Conservation (phyloP, 2,113 vertebrate species). For the Dromaius novaehollandiae region DNA sequence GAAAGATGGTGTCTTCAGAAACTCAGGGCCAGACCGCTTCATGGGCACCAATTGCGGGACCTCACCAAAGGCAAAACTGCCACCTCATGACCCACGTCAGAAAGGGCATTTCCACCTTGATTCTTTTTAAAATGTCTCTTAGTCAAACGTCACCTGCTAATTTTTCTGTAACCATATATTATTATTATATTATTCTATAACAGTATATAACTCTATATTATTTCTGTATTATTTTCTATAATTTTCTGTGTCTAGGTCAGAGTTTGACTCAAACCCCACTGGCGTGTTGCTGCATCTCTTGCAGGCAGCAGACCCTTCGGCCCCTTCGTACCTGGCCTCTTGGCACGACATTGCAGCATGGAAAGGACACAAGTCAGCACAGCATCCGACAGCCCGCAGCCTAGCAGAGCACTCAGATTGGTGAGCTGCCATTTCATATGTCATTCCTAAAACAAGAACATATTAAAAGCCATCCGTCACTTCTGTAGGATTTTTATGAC, state of each 20-base stretch:
- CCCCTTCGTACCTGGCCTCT: not conserved
- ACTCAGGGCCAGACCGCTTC: not conserved
- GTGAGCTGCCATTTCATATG: not conserved
- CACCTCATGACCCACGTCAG: not conserved
- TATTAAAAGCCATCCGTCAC: constrained; percentile 62
- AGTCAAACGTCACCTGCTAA: not conserved
- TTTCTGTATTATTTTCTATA: no score
- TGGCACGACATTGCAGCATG: not conserved
- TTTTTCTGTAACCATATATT: not conserved
- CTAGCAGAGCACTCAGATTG: not conserved
- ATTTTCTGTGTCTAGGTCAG: not conserved
- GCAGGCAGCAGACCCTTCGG: no score
- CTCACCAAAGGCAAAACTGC: not conserved
- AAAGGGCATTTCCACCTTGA: not conserved
- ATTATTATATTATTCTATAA: no score
- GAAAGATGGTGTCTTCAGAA: not conserved
- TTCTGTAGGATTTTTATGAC: constrained; percentile 54
- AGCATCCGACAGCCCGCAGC: not conserved
- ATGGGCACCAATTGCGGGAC: no score
- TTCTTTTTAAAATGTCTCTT: not conserved
- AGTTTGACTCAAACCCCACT: not conserved
- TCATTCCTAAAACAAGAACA: not conserved
- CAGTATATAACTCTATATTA: no score
- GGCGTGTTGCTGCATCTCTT: no score
- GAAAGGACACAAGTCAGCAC: not conserved